Evolutionary conservation across 2,888 invertebrate genomes (phyloP).

Genomic region (Ochlodes sylvanus): DNA sequence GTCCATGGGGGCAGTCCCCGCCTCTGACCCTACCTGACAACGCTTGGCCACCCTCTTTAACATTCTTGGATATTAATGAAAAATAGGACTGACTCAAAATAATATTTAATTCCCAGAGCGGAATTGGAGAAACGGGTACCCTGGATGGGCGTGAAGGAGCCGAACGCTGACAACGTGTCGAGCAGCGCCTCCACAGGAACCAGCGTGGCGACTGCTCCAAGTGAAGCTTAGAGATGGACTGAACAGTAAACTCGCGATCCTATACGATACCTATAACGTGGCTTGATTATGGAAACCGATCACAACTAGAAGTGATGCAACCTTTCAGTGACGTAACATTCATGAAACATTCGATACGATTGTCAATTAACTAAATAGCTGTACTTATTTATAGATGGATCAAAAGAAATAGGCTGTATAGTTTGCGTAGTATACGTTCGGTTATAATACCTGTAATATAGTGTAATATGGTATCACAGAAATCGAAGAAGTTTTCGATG

Average conservation of each 20-base stretch:
- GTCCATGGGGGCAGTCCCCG: too few species aligned
- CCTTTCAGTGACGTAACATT: background rate
- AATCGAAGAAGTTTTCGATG: too few species aligned
- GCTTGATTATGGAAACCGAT: slow-evolving; percentile 34
- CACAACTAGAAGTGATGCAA: slow-evolving; percentile 35
- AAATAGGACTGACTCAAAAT: too few species aligned
- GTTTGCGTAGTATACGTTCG: too few species aligned
- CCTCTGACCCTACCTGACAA: too few species aligned
- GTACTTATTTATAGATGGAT: too few species aligned
- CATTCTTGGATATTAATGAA: too few species aligned
- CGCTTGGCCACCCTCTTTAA: too few species aligned
- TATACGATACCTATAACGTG: background rate
- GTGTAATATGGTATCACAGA: too few species aligned
- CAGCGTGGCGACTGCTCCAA: slow-evolving; percentile 67
- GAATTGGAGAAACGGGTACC: slow-evolving; percentile 93
- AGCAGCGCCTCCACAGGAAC: slow-evolving; percentile 63
- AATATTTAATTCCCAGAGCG: slow-evolving; percentile 72
- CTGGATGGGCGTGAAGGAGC: slow-evolving; percentile 90
- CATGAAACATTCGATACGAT: background rate
- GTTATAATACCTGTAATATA: too few species aligned
- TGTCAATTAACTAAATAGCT: too few species aligned
- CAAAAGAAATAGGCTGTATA: too few species aligned
- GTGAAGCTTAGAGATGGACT: slow-evolving; percentile 57
- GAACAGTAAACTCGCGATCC: slow-evolving; percentile 1
- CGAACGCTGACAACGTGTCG: slow-evolving; percentile 84